Evolutionary conservation across 2,113 vertebrate species (phyloP), one percentile per base, ranked within the genome.

Genomic region (Apistogramma diplotaenia): DNA sequence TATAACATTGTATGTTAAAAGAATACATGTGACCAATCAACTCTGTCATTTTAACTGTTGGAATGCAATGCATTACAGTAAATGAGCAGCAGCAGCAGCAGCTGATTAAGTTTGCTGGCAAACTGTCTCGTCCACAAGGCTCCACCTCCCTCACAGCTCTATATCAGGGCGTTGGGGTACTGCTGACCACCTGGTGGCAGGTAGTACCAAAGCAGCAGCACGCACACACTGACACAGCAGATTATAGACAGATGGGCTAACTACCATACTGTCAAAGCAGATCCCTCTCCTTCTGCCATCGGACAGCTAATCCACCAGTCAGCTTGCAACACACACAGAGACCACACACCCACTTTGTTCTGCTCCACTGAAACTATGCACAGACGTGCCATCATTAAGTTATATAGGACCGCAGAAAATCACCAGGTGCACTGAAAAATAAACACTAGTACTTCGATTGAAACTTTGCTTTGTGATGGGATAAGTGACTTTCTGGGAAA

Each of bases 231-330:
- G n/a, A 76, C 73, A 77, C 82, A 84, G 79, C 91, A 93, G 94
- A 95, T 95, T 94, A 94, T 88, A 89, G 90, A 91, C 95, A 96
- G 95, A 96, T 95, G 95, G 94, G 89, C 90, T 86, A 92, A 93
- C 90, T 91, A 94, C 89, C 92, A 92, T 93, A 91, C 90, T 89
- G 90, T 90, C 89, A 93, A 89, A 91, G 91, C 74, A 90, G 87
- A 94, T 92, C 88, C 84, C 88, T 85, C 86, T 90, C 94, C 93
- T 92, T 93, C 93, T 95, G 95, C 84, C 89, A 92, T 79, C 54
- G 59, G 80, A 90, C 85, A 86, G 61, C 85, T 91, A 89, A 90
- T 91, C 89, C 83, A 88, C 83, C 62, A 75, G 72, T 89, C 85
- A 83, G 83, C 87, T 80, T 83, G 89, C 78, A 53, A 79, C 74